Percentiles rank a stretch among this genome's conserved stretches.
Conservation (phyloP, 1,140 invertebrate genomes). For the Cheumatopsyche charites region DNA sequence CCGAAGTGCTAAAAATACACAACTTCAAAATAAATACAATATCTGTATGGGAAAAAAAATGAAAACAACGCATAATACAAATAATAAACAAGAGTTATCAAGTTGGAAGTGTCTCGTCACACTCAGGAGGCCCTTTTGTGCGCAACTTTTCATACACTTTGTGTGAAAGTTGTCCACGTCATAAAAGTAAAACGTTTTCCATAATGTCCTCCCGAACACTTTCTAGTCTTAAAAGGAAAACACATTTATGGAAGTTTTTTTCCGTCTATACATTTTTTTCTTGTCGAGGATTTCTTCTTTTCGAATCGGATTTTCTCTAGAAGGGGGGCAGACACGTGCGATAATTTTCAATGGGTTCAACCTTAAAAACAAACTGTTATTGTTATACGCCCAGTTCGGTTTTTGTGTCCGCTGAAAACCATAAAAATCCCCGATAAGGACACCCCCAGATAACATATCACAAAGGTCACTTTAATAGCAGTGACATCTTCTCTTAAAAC, state of each 20-base stretch:
- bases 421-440: conserved; percentile 9
- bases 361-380: conserved; percentile 25
- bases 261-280: too few species aligned
- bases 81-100: conserved; percentile 26
- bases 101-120: conserved; percentile 18
- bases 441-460: conserved; percentile 1
- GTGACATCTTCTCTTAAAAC: conserved; percentile 10
- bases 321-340: neutral
- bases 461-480: neutral
- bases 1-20: too few species aligned
- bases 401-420: neutral
- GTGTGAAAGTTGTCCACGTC: conserved; percentile 14
- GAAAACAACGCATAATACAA: neutral
- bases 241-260: neutral
- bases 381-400: neutral
- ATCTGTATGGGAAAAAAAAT: too few species aligned
- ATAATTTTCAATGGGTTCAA: conserved; percentile 1
- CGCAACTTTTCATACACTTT: conserved; percentile 22
- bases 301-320: neutral
- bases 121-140: conserved; percentile 16
- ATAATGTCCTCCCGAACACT: neutral
- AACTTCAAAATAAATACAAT: too few species aligned
- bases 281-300: neutral
- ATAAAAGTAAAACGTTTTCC: conserved; percentile 24
- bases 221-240: neutral